Evolutionary conservation across 2,888 invertebrate species (phyloP).

Genomic region (Corythucha ciliata): DNA sequence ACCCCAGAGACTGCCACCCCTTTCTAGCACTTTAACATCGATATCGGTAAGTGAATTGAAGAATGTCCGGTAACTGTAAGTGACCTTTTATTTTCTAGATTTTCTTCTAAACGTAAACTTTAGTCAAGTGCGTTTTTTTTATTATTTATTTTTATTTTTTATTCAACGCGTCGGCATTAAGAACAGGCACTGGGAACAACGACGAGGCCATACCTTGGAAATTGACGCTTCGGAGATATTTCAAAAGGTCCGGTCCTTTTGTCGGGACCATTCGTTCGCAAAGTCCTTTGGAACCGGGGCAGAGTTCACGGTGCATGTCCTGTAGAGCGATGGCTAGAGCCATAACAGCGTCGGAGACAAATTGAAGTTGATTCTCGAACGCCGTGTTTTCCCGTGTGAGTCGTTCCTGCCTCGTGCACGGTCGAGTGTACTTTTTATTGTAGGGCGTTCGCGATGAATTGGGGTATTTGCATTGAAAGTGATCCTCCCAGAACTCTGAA

Average conservation of each 20-base stretch:
- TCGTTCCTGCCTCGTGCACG: constrained; percentile 69
- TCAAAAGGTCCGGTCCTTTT: constrained; percentile 73
- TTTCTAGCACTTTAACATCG: too few relatives aligned
- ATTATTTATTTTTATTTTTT: too few relatives aligned
- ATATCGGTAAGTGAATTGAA: too few relatives aligned
- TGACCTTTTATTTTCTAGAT: too few relatives aligned
- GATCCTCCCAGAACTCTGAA: constrained; percentile 89
- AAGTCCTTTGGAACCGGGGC: constrained; percentile 60
- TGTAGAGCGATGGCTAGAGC: constrained; percentile 77
- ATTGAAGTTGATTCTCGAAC: constrained; percentile 89
- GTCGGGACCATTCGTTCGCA: constrained; percentile 86
- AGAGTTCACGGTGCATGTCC: constrained; percentile 77
- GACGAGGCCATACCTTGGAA: constrained; percentile 71
- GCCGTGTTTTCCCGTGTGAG: constrained; percentile 67
- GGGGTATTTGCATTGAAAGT: constrained; percentile 79
- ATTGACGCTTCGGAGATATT: constrained; percentile 73
- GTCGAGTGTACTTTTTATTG: constrained; percentile 58
- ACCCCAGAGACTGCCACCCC: too few relatives aligned
- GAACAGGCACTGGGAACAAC: too few relatives aligned
- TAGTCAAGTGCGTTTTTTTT: too few relatives aligned
- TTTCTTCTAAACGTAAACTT: too few relatives aligned
- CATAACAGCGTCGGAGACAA: constrained; percentile 92
- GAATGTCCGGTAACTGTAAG: too few relatives aligned
- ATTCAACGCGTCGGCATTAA: too few relatives aligned
- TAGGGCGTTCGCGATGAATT: constrained; percentile 73